Conservation (phyloP, 2,113 vertebrate genomes). For the Lepisosteus oculatus region DNA sequence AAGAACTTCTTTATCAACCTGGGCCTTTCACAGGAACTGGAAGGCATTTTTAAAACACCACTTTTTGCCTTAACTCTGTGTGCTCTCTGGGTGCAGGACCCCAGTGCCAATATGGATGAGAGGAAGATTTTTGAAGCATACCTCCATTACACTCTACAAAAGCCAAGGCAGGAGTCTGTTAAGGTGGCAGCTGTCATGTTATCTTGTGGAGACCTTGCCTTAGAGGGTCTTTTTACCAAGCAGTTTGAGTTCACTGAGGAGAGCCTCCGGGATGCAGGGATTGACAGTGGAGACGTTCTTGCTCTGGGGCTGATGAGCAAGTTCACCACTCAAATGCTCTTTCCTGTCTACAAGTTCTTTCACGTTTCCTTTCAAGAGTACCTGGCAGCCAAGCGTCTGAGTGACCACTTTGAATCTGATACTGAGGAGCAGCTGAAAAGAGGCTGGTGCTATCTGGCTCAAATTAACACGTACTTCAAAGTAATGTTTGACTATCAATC, state of each 20-base stretch:
- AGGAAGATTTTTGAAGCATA: conserved; percentile 25
- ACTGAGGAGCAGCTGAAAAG: conserved; percentile 25
- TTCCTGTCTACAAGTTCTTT: conserved; percentile 42
- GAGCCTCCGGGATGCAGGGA: conserved; percentile 33
- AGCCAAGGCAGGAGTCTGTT: conserved; percentile 4
- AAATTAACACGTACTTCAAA: conserved; percentile 40
- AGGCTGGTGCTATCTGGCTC: conserved; percentile 43
- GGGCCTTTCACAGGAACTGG: neutral
- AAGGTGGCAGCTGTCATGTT: conserved; percentile 21
- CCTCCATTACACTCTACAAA: conserved; percentile 12
- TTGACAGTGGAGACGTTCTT: conserved; percentile 34
- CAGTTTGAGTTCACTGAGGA: conserved; percentile 40
- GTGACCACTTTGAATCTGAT: conserved; percentile 40
- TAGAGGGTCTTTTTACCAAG: conserved; percentile 35
- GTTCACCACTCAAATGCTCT: conserved; percentile 50
- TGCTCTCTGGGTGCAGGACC: conserved; percentile 23
- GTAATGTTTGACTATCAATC: neutral
- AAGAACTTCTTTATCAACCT: conserved; percentile 11
- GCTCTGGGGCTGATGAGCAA: conserved; percentile 43
- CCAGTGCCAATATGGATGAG: neutral
- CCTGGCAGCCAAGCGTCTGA: conserved; percentile 41
- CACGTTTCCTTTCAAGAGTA: conserved; percentile 47
- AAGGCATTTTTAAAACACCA: conserved; percentile 22
- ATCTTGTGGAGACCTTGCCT: conserved; percentile 44
- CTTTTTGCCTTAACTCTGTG: conserved; percentile 15